phyloP scores from a whole-genome alignment of 2,888 invertebrate genomes.

The Nomada fabriciana region DNA sequence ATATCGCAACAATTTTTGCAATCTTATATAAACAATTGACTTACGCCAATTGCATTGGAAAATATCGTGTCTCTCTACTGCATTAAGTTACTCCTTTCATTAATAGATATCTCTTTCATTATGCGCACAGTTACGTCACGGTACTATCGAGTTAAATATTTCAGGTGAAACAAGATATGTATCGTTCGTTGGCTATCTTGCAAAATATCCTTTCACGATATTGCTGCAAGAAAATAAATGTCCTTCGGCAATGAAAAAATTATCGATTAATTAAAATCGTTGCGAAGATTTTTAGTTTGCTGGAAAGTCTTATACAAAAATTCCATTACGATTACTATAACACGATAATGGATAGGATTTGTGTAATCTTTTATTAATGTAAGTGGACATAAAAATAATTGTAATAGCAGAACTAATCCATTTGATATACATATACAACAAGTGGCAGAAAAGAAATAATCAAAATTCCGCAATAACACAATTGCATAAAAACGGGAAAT shows the following conservation, averaged over 20 bases:
- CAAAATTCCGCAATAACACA: too few species aligned
- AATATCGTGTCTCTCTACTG: not conserved
- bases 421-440: too few species aligned
- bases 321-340: not conserved
- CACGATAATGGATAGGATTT: not conserved
- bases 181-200: not conserved
- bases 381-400: not conserved
- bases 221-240: too few species aligned
- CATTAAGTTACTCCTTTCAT: not conserved
- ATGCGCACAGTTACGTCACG: not conserved
- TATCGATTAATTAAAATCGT: too few species aligned
- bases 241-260: too few species aligned
- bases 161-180: not conserved
- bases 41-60: not conserved
- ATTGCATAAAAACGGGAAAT: too few species aligned
- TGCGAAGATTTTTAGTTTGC: not conserved
- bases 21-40: not conserved
- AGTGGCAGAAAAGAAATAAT: too few species aligned
- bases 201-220: not conserved
- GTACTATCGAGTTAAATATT: not conserved
- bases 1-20: too few species aligned
- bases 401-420: not conserved
- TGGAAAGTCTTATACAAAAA: not conserved
- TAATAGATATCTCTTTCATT: not conserved
- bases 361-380: too few species aligned